A percentile compares a stretch with the other conserved stretches of the same genome.
phyloP scores from a whole-genome alignment of 2,797 vertebrate species.

The Schizopygopsis malacanthus region DNA sequence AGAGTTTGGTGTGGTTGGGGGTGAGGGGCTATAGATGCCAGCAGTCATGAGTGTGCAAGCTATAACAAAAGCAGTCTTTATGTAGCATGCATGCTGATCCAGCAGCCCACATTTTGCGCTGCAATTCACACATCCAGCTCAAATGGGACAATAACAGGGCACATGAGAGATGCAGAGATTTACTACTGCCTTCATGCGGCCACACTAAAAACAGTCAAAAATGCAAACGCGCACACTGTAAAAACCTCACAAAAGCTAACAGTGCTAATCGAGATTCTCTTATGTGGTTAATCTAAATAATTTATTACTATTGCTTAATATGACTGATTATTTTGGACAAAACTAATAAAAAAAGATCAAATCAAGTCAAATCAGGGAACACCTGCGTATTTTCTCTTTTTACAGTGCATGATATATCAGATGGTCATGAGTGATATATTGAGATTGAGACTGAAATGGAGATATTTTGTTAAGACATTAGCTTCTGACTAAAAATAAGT shows the following conservation, averaged over 20 bases:
- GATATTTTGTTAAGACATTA: background rate
- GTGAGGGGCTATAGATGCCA: slow-evolving; percentile 76
- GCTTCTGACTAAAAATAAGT: background rate
- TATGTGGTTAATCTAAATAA: background rate
- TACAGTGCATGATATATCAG: background rate
- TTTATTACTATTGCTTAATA: background rate
- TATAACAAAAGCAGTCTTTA: slow-evolving; percentile 86
- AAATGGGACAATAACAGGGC: slow-evolving; percentile 68
- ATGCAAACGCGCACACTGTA: background rate
- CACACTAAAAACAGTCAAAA: slow-evolving; percentile 31
- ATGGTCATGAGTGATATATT: background rate
- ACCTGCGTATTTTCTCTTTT: background rate
- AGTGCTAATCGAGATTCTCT: background rate
- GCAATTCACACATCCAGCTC: slow-evolving; percentile 79
- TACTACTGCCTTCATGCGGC: slow-evolving; percentile 54
- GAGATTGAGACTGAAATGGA: background rate
- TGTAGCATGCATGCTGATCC: slow-evolving; percentile 82
- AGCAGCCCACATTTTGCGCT: slow-evolving; percentile 82
- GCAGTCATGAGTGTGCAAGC: slow-evolving; percentile 79
- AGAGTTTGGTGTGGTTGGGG: slow-evolving; percentile 61
- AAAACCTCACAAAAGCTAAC: background rate
- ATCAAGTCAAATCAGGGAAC: background rate
- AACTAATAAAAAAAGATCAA: background rate
- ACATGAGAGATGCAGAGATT: slow-evolving; percentile 40
- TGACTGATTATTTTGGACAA: background rate